Evolutionary conservation across 2,797 vertebrate genomes (phyloP).

Genomic region (Bucorvus abyssinicus): DNA sequence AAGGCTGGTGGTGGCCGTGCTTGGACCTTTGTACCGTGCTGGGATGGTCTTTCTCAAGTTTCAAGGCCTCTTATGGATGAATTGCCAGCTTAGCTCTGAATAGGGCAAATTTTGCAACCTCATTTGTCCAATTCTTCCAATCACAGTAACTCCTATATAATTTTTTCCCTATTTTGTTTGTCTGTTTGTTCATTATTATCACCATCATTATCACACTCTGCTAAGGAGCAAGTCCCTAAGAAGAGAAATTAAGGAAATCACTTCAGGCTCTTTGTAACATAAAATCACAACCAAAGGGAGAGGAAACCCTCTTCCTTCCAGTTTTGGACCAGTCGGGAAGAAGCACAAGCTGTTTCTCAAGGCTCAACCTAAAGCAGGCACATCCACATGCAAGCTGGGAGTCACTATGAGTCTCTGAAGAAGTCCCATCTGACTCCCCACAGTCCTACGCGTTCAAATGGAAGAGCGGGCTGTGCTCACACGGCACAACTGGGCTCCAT

Average conservation of each 20-base stretch:
- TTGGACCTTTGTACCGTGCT: rapidly evolving
- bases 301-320: neutral
- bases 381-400: rapidly evolving
- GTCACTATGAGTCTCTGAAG: neutral
- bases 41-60: neutral
- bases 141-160: neutral
- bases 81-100: neutral
- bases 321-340: neutral
- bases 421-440: neutral
- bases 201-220: neutral
- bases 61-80: neutral
- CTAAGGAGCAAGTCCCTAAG: neutral
- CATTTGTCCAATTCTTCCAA: neutral
- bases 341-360: neutral
- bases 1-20: neutral
- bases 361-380: neutral
- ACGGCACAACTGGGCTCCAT: neutral
- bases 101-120: neutral
- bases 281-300: neutral
- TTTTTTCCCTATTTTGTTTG: neutral
- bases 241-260: neutral
- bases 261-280: neutral
- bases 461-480: neutral
- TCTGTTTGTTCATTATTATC: neutral
- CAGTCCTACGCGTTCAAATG: neutral